phyloP scores from a whole-genome alignment of 2,888 invertebrate genomes.

The Aethes cnicana region DNA sequence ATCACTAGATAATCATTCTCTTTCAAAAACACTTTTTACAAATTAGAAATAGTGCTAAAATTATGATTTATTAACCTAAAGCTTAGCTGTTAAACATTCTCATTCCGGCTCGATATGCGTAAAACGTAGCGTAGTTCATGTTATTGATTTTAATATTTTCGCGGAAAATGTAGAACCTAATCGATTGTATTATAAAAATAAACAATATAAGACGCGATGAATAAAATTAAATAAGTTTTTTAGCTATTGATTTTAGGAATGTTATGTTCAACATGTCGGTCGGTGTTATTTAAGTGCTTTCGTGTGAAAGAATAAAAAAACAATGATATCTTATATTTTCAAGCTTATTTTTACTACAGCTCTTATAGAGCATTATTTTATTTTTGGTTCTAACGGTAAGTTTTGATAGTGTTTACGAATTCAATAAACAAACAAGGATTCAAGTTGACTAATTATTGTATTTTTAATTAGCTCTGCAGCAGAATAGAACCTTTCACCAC shows the following conservation, averaged over 20 bases:
- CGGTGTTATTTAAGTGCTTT: slow-evolving; percentile 11
- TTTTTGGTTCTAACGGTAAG: slow-evolving; percentile 44
- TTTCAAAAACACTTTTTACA: no score
- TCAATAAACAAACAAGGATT: background rate
- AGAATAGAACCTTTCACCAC: slow-evolving; percentile 62
- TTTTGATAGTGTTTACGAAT: slow-evolving; percentile 2
- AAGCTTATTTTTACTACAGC: slow-evolving; percentile 42
- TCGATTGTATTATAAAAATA: slow-evolving; percentile 41
- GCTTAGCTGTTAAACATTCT: no score
- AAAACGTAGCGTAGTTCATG: slow-evolving; percentile 35
- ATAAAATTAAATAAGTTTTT: slow-evolving; percentile 4
- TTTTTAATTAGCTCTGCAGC: slow-evolving; percentile 47
- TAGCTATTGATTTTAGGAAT: background rate
- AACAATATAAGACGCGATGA: slow-evolving; percentile 32
- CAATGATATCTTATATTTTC: slow-evolving; percentile 42
- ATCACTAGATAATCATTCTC: background rate
- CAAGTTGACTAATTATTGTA: background rate
- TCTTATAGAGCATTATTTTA: slow-evolving; percentile 44
- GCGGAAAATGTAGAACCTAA: slow-evolving; percentile 40
- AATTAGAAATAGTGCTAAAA: no score
- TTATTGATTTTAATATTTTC: slow-evolving; percentile 44
- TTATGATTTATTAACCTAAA: no score
- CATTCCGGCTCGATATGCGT: slow-evolving; percentile 27
- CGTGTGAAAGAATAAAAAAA: slow-evolving; percentile 31
- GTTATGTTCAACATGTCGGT: slow-evolving; percentile 14